Conservation (phyloP, 64 coral and sea anemone genomes). For the Trachythela sp. region DNA sequence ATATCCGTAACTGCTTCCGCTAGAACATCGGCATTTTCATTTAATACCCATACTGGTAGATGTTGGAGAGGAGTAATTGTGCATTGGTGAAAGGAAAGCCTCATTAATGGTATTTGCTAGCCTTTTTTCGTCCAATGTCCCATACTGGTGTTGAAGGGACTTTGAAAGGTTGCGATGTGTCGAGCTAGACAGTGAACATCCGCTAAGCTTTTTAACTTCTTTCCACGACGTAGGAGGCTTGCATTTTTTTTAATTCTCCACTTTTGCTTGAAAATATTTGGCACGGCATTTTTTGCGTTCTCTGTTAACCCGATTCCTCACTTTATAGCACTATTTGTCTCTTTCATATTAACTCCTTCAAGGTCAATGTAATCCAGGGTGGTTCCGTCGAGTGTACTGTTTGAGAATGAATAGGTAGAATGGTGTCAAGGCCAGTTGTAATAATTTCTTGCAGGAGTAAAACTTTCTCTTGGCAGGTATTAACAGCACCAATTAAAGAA, state of each 20-base stretch:
- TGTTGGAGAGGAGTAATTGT: not conserved
- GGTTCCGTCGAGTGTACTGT: slow-evolving; percentile 27
- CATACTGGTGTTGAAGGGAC: slow-evolving; percentile 26
- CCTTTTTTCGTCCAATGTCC: not conserved
- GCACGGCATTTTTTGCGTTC: slow-evolving; percentile 26
- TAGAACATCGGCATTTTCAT: not conserved
- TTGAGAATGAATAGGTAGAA: slow-evolving; percentile 25
- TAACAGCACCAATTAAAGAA: not conserved
- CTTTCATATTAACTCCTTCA: slow-evolving; percentile 33
- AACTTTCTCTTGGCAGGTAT: slow-evolving; percentile 1
- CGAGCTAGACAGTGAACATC: not conserved
- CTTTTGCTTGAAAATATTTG: slow-evolving; percentile 31
- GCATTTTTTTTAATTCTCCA: slow-evolving; percentile 45
- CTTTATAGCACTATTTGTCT: slow-evolving; percentile 16
- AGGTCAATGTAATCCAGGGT: slow-evolving; percentile 38
- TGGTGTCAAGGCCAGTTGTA: slow-evolving; percentile 25
- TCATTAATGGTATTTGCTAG: not conserved
- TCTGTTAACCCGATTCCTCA: slow-evolving; percentile 26
- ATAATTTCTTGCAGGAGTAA: too few relatives aligned
- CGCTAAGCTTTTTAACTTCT: slow-evolving; percentile 50
- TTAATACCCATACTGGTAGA: not conserved
- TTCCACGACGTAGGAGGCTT: slow-evolving; percentile 46
- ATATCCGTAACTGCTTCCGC: not conserved
- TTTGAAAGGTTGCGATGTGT: not conserved
- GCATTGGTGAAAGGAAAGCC: not conserved